These are phyloP conservation scores for Noctua janthina DNA, from an alignment of 2,888 invertebrate species.

Conservation along the genomic window DNA sequence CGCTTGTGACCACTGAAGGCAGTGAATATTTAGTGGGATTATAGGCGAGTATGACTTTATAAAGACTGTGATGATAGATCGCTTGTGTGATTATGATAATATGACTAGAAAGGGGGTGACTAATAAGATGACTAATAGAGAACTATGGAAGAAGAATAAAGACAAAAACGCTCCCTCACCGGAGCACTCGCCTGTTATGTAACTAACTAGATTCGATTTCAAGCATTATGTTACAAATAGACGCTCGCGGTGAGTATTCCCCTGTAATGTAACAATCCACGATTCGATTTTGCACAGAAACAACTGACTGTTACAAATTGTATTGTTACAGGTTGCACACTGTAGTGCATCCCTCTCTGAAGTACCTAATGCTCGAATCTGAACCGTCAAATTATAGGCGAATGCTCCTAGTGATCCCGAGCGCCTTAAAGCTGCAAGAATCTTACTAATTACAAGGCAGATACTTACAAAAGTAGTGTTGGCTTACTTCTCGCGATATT, in stretches of 20 bases:
- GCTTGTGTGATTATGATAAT: not conserved
- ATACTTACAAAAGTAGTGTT: conserved; percentile 48
- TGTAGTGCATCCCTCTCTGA: not conserved
- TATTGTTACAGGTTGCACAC: not conserved
- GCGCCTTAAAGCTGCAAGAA: not conserved
- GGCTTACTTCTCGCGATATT: conserved; percentile 62
- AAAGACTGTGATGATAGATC: not conserved
- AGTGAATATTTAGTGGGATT: not conserved
- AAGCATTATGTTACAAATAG: not conserved
- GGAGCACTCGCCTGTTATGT: not conserved
- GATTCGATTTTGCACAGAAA: not conserved
- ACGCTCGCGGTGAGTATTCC: too few relatives aligned
- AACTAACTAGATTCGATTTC: not conserved
- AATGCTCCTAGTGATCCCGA: not conserved
- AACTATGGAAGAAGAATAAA: not conserved
- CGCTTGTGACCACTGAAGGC: not conserved
- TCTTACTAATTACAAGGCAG: not conserved
- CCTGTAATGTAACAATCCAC: not conserved
- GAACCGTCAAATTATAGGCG: not conserved
- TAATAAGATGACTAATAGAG: not conserved
- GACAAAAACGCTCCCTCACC: not conserved
- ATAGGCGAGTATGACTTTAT: not conserved
- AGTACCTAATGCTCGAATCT: not conserved
- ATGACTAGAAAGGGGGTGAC: not conserved
- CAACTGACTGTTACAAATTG: not conserved